phyloP scores from a whole-genome alignment of 64 coral and sea anemone genomes.

The Acropora yongei region DNA sequence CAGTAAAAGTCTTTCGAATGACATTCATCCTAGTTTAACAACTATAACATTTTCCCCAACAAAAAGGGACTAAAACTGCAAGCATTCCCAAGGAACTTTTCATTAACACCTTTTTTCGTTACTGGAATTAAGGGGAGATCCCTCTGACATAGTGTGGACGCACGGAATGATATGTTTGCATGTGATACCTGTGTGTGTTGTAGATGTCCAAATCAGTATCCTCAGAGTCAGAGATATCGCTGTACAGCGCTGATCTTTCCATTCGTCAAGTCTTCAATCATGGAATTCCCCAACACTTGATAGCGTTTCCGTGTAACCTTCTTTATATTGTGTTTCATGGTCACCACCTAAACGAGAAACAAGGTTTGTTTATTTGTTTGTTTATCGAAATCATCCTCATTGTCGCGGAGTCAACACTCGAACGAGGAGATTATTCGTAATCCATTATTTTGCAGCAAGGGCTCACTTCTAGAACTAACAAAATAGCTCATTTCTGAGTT shows the following conservation, averaged over 20 bases:
- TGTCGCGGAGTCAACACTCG: background rate
- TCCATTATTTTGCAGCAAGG: too few relatives aligned
- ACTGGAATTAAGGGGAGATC: too few relatives aligned
- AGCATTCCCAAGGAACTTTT: too few relatives aligned
- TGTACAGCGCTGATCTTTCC: background rate
- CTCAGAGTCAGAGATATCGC: slow-evolving; percentile 31
- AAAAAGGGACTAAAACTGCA: too few relatives aligned
- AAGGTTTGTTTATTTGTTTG: background rate
- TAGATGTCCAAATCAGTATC: slow-evolving; percentile 23
- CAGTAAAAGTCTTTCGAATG: too few relatives aligned
- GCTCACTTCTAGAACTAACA: too few relatives aligned
- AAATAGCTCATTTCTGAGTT: too few relatives aligned
- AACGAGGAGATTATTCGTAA: background rate
- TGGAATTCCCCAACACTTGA: slow-evolving; percentile 6
- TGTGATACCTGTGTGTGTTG: background rate
- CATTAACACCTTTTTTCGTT: too few relatives aligned
- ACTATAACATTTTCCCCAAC: too few relatives aligned
- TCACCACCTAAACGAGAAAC: slow-evolving; percentile 1
- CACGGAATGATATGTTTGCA: too few relatives aligned
- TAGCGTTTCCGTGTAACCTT: slow-evolving; percentile 4
- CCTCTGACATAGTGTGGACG: background rate
- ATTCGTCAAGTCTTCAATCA: slow-evolving; percentile 39
- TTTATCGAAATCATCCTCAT: background rate
- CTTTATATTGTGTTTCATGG: slow-evolving; percentile 34
- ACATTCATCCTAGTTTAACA: too few relatives aligned